Evolutionary conservation across 2,797 vertebrate genomes (phyloP).

Genomic region (Argentina silus): DNA sequence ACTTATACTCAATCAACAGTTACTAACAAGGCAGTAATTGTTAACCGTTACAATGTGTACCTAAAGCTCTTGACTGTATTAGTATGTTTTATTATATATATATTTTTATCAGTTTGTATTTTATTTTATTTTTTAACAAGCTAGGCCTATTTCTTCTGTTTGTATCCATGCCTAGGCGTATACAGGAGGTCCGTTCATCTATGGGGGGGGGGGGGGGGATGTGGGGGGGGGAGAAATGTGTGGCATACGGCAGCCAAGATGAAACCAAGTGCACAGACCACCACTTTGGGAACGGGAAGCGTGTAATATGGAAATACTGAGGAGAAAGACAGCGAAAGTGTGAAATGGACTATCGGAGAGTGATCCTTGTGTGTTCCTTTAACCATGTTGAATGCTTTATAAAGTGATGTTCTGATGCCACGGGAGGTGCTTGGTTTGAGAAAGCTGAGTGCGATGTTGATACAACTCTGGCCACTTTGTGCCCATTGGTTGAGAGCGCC

Average conservation of each 20-base stretch:
- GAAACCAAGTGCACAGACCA: constrained; percentile 56
- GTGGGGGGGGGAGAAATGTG: not conserved
- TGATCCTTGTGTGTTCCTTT: constrained; percentile 46
- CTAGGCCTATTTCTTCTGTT: constrained; percentile 62
- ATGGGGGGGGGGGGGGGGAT: constrained; percentile 11
- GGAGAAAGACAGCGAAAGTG: not conserved
- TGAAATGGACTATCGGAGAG: constrained; percentile 28
- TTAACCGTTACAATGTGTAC: constrained; percentile 65
- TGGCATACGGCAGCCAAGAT: constrained; percentile 24
- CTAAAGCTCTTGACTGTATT: constrained; percentile 68
- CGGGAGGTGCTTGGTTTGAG: constrained; percentile 19
- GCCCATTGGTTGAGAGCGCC: constrained; percentile 27
- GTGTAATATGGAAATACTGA: constrained; percentile 21
- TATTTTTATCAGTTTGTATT: constrained; percentile 58
- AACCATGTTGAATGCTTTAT: constrained; percentile 49
- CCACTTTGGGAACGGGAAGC: constrained; percentile 15
- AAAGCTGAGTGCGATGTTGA: not conserved
- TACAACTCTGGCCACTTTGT: constrained; percentile 9
- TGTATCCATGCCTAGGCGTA: constrained; percentile 54
- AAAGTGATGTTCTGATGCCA: constrained; percentile 35
- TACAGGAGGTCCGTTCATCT: not conserved
- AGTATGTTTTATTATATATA: constrained; percentile 53
- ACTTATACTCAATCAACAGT: constrained; percentile 50
- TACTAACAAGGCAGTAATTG: constrained; percentile 52
- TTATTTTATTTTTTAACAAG: constrained; percentile 53